These are phyloP conservation scores for Glyptemys insculpta DNA, from an alignment of 2,797 vertebrate genomes.

Conservation along the genomic window DNA sequence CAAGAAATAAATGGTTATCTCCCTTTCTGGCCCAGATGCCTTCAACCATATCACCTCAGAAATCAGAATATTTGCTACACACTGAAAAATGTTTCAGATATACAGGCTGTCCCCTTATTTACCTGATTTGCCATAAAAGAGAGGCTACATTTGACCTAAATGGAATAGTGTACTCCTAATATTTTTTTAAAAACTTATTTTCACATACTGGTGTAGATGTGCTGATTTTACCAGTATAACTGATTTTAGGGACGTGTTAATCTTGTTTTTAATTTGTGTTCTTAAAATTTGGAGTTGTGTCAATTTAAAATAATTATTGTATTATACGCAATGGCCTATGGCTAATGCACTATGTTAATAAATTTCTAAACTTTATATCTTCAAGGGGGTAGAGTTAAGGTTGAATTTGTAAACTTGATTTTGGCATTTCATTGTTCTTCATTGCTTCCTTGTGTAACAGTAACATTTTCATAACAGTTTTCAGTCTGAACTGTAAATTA, in stretches of 20 bases:
- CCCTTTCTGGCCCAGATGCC: neutral
- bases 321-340: neutral
- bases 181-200: neutral
- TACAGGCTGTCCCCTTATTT: neutral
- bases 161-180: neutral
- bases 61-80: neutral
- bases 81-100: neutral
- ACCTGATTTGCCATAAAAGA: neutral
- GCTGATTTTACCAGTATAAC: neutral
- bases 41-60: neutral
- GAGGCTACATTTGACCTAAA: neutral
- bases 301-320: neutral
- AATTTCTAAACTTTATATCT: neutral
- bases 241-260: neutral
- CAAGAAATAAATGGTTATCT: neutral
- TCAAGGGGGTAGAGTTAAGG: accelerated
- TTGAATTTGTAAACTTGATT: neutral
- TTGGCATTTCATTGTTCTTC: neutral
- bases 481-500: neutral
- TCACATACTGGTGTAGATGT: neutral
- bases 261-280: neutral
- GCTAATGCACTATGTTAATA: neutral
- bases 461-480: neutral
- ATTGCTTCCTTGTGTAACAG: neutral
- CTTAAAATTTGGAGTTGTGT: neutral